Base-by-base conservation (phyloP, 2,113 vertebrate genomes). In the Dipodomys stephensi region DNA sequence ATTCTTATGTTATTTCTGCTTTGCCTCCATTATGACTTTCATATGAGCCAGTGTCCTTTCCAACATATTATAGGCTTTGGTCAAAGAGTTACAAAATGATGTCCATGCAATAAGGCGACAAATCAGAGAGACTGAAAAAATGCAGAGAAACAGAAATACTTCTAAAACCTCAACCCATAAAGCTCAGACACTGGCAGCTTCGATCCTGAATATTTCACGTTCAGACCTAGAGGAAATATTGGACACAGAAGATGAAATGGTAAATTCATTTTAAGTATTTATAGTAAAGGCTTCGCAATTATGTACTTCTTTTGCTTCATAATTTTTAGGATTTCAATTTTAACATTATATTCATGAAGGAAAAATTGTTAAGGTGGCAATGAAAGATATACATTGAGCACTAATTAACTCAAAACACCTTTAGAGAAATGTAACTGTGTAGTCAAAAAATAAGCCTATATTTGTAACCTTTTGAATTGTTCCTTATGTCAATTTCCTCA, bases 181-280 rank as follows among this genome's bases (percentile, higher is more conserved):
- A 98, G 99, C 98, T 82, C 99, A 99, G 96, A 98, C 98, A 91
- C 97, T 99, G 92, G 99, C 99, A 96, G 99, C 99, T 0, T 99
- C 99, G 96, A 99, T 99, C 94, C 98, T 99, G 97, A 99, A 99
- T 94, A 98, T 99, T 98, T 99, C 99, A 81, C 98, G 95, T 89
- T 97, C 98, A 64, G 99, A 99, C 97, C 98, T 99, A 20, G 98
- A 98, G 0, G 98, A 99, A 96, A 99, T 99, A 97, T 72, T 99
- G 93, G 98, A 99, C 95, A 97, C 98, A 71, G 99, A 98, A 92
- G 98, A 98, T 91, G 97, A 98, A 95, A 86, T 98, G 98, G 99
- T 99, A 98, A 98, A 97, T 93, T 79, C 39, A 72, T 85, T 91
- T 92, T 92, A 96, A 97, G 60, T 39, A 86, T 65, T 92, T 67